Evolutionary conservation across 2,888 invertebrate species (phyloP).

Genomic region (Netelia fuscicornis): DNA sequence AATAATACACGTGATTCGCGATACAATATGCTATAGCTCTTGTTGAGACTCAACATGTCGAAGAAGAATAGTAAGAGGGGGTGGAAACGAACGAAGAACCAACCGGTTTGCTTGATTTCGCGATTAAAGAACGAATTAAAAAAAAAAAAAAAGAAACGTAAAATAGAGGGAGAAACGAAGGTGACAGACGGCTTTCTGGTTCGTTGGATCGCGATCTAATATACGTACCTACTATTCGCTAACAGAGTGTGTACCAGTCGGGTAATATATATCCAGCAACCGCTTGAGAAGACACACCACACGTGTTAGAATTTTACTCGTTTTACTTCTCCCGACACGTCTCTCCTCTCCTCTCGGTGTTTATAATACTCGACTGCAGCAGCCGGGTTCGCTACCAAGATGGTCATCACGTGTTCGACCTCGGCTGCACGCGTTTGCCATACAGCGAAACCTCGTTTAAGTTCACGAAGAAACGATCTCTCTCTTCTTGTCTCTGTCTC

Average conservation of each 20-base stretch:
- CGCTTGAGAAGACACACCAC: slow-evolving; percentile 41
- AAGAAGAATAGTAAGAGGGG: slow-evolving; percentile 7
- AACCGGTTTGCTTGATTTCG: slow-evolving; percentile 50
- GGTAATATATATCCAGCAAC: slow-evolving; percentile 14
- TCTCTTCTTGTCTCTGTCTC: background rate
- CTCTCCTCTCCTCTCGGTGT: slow-evolving; percentile 44
- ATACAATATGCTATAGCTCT: slow-evolving; percentile 2
- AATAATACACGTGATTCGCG: background rate
- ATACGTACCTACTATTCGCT: background rate
- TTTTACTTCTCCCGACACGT: slow-evolving; percentile 41
- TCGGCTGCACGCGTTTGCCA: slow-evolving; percentile 58
- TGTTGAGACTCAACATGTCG: slow-evolving; percentile 15
- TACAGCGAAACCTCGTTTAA: slow-evolving; percentile 38
- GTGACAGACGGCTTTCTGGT: slow-evolving; percentile 50
- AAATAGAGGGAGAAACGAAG: slow-evolving; percentile 16
- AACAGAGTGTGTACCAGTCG: slow-evolving; percentile 14
- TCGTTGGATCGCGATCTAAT: slow-evolving; percentile 46
- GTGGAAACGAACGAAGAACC: slow-evolving; percentile 8
- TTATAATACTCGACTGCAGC: slow-evolving; percentile 63
- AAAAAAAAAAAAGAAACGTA: slow-evolving; percentile 2
- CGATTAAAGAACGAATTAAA: slow-evolving; percentile 13
- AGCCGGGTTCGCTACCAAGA: slow-evolving; percentile 67
- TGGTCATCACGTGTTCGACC: slow-evolving; percentile 75
- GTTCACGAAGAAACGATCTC: slow-evolving; percentile 20
- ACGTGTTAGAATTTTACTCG: slow-evolving; percentile 65